A percentile compares a stretch with the other conserved stretches of the same genome.
Evolutionary conservation across 2,113 vertebrate species (phyloP).

Genomic region (Gnathonemus echidnorhynchus): DNA sequence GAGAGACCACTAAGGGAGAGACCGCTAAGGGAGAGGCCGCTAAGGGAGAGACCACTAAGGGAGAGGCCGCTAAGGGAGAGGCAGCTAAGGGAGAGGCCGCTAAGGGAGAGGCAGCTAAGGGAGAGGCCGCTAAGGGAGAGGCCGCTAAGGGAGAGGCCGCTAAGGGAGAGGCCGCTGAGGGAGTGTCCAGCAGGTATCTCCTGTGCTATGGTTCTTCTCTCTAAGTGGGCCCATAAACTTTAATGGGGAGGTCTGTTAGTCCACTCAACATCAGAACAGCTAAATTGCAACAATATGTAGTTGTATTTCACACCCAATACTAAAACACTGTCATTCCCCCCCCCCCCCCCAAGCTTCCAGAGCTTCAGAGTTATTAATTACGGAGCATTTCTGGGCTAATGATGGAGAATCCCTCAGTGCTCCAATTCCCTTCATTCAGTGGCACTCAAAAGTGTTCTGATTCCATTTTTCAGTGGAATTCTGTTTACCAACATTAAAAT

Average conservation of each 20-base stretch:
- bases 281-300: neutral
- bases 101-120: too few relatives aligned
- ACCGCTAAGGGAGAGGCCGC: too few relatives aligned
- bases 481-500: neutral
- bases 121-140: too few relatives aligned
- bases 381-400: neutral
- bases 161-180: too few relatives aligned
- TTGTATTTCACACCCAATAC: neutral
- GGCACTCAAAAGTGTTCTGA: neutral
- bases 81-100: too few relatives aligned
- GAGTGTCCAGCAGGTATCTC: neutral
- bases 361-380: neutral
- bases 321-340: neutral
- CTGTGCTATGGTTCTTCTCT: neutral
- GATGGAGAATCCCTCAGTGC: neutral
- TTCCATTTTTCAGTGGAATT: neutral
- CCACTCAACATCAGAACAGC: neutral
- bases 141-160: accelerated
- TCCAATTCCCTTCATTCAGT: neutral
- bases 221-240: neutral
- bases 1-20: too few relatives aligned
- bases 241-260: neutral
- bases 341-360: neutral
- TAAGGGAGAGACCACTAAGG: too few relatives aligned
- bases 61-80: too few relatives aligned